A percentile compares a stretch with the other conserved stretches of the same genome.
phyloP scores from a whole-genome alignment of 2,888 invertebrate genomes.

The Cheilosia impressa region DNA sequence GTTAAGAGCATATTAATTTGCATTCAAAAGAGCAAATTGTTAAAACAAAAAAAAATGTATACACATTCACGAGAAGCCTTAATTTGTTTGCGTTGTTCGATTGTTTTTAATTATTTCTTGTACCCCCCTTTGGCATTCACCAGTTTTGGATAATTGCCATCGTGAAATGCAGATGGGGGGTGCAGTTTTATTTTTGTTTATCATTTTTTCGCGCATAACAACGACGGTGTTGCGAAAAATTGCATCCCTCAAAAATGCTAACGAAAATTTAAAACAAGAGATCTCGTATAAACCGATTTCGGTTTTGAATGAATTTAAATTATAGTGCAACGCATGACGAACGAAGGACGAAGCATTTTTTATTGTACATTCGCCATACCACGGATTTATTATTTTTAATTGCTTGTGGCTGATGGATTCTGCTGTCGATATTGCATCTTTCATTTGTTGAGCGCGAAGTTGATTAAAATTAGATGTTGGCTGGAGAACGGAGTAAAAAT shows the following conservation, averaged over 20 bases:
- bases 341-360: not conserved
- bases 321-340: constrained; percentile 32
- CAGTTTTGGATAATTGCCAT: constrained; percentile 31
- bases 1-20: constrained; percentile 34
- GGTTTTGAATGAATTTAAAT: constrained; percentile 64
- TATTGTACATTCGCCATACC: not conserved
- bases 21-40: constrained; percentile 15
- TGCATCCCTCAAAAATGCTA: constrained; percentile 47
- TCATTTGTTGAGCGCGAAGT: constrained; percentile 30
- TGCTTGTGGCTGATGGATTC: constrained; percentile 59
- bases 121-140: not conserved
- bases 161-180: too few relatives aligned
- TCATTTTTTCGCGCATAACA: constrained; percentile 18
- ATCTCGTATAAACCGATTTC: not conserved
- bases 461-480: constrained; percentile 62
- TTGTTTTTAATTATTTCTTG: constrained; percentile 55
- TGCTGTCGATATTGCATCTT: constrained; percentile 3
- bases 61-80: constrained; percentile 23
- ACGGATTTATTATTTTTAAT: constrained; percentile 63
- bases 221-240: constrained; percentile 24
- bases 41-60: not conserved
- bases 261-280: not conserved
- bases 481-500: not conserved
- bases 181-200: constrained; percentile 27
- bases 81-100: constrained; percentile 64